Conservation (phyloP, 2,888 invertebrate genomes). For the Oligia fasciuncula region DNA sequence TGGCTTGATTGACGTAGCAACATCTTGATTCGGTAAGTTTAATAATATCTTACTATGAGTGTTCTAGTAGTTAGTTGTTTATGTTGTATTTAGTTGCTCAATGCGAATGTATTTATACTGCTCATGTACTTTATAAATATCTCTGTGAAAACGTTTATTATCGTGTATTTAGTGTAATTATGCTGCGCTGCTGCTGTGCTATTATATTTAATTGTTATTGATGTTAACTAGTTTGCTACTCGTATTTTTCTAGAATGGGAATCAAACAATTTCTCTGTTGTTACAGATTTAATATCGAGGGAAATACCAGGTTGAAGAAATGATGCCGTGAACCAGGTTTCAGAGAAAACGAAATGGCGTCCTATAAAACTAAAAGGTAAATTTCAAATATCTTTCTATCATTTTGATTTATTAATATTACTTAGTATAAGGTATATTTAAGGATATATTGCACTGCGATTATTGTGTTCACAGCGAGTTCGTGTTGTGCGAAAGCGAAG, state of each 20-base stretch:
- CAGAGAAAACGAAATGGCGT: not conserved
- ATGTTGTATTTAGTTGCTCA: conserved; percentile 62
- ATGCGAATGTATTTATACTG: conserved; percentile 66
- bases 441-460: conserved; percentile 57
- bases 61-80: conserved; percentile 43
- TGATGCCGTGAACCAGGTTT: not conserved
- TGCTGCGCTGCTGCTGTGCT: conserved; percentile 71
- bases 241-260: conserved; percentile 44
- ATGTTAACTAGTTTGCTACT: conserved; percentile 42
- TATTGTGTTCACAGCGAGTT: conserved; percentile 50
- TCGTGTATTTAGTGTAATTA: conserved; percentile 53
- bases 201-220: conserved; percentile 54
- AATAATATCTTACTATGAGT: conserved; percentile 35
- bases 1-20: conserved; percentile 2
- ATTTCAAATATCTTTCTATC: conserved; percentile 34
- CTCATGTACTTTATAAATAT: conserved; percentile 34
- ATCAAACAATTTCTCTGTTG: conserved; percentile 75
- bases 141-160: conserved; percentile 59
- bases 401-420: conserved; percentile 14
- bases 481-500: conserved; percentile 57
- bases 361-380: conserved; percentile 55
- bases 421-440: conserved; percentile 47
- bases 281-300: conserved; percentile 68
- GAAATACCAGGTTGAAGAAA: not conserved
- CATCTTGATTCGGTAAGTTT: conserved; percentile 57